Base-by-base conservation (phyloP, 2,113 vertebrate genomes). In the Hepsetus odoe region DNA sequence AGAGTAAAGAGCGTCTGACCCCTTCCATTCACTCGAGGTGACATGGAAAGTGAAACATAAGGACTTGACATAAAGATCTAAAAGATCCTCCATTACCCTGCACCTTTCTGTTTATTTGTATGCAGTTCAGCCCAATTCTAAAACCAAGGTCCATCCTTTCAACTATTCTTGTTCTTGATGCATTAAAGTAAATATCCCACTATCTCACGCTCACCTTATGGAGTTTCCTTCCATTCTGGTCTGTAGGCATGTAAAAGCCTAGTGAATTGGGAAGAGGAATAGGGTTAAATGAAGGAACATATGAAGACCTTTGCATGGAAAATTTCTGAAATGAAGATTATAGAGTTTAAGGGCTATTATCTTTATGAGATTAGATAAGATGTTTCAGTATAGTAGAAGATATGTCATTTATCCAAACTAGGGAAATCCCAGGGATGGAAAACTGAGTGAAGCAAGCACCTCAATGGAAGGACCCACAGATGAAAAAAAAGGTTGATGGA, bases 1-100 rank as follows among this genome's bases (percentile, higher is more conserved):
- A 96, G 88, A 95, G 95, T 88, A 84, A 94, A 96, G 93, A 93
- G 94, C 92, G 94, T 82, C 89, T 82, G 71, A 85, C 53, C 12
- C 16, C 56, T 83, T 83, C 62, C 78, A 73, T 73, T 83, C 62
- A 77, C 33, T 35, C 73, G 61, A 59, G 53, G 61, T 79, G 77
- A 83, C 58, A 76, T 30, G 53, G 72, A 72, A 82, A 73, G 61
- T 22, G 38, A 26, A 65, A 44, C 46, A 53, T 73, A 53, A 68
- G 46, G 55, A 78, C 42, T 26, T 42, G 62, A 55, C 46, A 18
- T 24, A 18, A 69, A 69, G 65, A 69, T 4, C 2, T 24, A 65
- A 64, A 79, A 79, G 40, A 72, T 79, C 30, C 33, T 65, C 59
- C 77, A 79, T 79, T 72, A 55, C 32, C 59, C 69, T 72, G 77